phyloP scores from a whole-genome alignment of 2,888 invertebrate genomes.

The Brachyptera risi region DNA sequence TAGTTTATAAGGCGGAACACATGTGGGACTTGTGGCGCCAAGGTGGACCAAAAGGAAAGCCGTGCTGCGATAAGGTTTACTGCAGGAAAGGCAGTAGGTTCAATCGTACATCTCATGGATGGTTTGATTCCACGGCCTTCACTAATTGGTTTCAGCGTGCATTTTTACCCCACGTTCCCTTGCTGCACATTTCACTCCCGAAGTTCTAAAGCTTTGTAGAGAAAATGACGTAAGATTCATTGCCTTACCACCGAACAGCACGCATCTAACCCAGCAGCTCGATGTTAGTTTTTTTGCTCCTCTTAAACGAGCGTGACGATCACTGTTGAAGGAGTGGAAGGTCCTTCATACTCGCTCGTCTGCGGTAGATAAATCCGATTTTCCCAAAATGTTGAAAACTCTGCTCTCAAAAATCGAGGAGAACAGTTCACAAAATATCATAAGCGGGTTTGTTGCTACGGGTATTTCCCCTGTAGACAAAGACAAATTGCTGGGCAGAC shows the following conservation, averaged over 20 bases:
- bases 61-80: constrained; percentile 6
- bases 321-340: background rate
- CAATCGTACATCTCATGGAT: constrained; percentile 37
- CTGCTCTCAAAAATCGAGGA: background rate
- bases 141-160: constrained; percentile 39
- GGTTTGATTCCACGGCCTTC: constrained; percentile 40
- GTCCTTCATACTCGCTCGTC: background rate
- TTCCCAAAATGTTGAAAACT: background rate
- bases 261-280: constrained; percentile 35
- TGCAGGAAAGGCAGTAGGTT: constrained; percentile 29
- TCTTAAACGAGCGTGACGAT: constrained; percentile 22
- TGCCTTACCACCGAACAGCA: constrained; percentile 37
- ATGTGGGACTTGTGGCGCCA: constrained; percentile 36
- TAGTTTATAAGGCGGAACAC: constrained; percentile 36
- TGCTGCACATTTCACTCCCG: constrained; percentile 35
- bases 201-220: constrained; percentile 37
- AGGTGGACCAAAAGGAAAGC: constrained; percentile 33
- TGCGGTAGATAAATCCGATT: background rate
- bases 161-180: constrained; percentile 34
- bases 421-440: background rate
- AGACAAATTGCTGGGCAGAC: background rate
- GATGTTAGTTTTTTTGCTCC: constrained; percentile 37
- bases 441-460: background rate
- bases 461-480: background rate
- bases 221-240: constrained; percentile 39